A percentile compares a stretch with the other conserved stretches of the same genome.
Conservation (phyloP, 2,113 vertebrate species). For the Amphiprion ocellaris region DNA sequence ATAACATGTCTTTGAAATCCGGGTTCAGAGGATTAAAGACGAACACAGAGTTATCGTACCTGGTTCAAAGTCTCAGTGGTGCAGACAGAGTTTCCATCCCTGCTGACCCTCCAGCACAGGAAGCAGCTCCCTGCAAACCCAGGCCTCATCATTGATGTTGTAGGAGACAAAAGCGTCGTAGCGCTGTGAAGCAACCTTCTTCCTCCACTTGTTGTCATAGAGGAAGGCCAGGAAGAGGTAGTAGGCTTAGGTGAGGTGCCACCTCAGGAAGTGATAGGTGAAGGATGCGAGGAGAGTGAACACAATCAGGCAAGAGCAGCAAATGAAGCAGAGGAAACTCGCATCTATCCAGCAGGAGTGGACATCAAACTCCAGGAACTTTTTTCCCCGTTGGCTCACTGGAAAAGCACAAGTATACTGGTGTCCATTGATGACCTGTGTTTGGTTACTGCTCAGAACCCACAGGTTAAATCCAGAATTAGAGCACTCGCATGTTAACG, state of each 20-base stretch:
- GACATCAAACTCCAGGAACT: conserved; percentile 58
- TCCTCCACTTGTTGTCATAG: conserved; percentile 60
- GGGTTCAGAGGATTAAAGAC: too few species aligned
- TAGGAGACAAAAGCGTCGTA: conserved; percentile 82
- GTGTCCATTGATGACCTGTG: conserved; percentile 70
- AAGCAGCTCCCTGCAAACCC: conserved; percentile 74
- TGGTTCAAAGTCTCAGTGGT: conserved; percentile 80
- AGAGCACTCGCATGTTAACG: conserved; percentile 72
- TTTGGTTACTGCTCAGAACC: conserved; percentile 48
- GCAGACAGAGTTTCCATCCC: conserved; percentile 78
- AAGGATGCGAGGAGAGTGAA: conserved; percentile 55
- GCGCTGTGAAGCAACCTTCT: background rate
- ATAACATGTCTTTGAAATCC: too few species aligned
- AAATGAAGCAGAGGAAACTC: conserved; percentile 63
- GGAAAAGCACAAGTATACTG: conserved; percentile 73
- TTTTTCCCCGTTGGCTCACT: conserved; percentile 35
- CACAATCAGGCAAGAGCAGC: conserved; percentile 37
- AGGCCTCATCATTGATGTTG: conserved; percentile 65
- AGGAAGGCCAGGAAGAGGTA: conserved; percentile 74
- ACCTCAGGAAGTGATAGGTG: conserved; percentile 63
- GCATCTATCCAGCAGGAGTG: conserved; percentile 57
- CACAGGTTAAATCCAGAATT: conserved; percentile 74
- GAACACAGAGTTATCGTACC: conserved; percentile 7
- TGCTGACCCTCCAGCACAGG: conserved; percentile 74
- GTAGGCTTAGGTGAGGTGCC: conserved; percentile 73